Evolutionary conservation across 2,888 invertebrate species (phyloP).

Genomic region (Amorpha juglandis): DNA sequence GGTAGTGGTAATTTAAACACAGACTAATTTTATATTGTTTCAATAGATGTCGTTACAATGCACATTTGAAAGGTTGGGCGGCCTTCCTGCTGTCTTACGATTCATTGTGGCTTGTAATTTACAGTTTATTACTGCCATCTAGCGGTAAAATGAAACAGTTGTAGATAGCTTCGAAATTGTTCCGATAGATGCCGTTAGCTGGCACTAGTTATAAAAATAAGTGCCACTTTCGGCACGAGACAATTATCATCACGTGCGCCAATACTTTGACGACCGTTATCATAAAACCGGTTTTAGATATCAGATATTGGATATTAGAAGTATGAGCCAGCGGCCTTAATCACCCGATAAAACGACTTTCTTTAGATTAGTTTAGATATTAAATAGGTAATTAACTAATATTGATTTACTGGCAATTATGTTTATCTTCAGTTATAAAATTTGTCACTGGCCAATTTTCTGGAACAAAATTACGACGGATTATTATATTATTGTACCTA

Average conservation of each 20-base stretch:
- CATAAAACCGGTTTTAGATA: neutral
- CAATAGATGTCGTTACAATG: slow-evolving; percentile 17
- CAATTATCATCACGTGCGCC: neutral
- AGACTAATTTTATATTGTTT: neutral
- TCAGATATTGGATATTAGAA: neutral
- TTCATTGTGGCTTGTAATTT: too few species aligned
- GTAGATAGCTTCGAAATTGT: neutral
- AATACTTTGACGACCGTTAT: neutral
- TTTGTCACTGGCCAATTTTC: neutral
- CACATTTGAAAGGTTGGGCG: neutral
- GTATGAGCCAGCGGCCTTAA: neutral
- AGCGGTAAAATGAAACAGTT: neutral
- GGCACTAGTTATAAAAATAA: slow-evolving; percentile 15
- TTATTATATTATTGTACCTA: too few species aligned
- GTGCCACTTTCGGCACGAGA: neutral
- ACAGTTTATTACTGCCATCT: neutral
- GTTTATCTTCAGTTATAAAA: neutral
- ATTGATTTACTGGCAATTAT: neutral
- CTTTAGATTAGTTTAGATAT: neutral
- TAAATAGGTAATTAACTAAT: neutral
- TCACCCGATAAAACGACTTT: slow-evolving; percentile 3
- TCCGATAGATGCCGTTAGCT: slow-evolving; percentile 45
- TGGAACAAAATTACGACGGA: too few species aligned
- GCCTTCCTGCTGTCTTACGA: too few species aligned
- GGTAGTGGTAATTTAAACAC: neutral